phyloP scores from a whole-genome alignment of 2,113 vertebrate species.

The Chascanopsetta lugubris region DNA sequence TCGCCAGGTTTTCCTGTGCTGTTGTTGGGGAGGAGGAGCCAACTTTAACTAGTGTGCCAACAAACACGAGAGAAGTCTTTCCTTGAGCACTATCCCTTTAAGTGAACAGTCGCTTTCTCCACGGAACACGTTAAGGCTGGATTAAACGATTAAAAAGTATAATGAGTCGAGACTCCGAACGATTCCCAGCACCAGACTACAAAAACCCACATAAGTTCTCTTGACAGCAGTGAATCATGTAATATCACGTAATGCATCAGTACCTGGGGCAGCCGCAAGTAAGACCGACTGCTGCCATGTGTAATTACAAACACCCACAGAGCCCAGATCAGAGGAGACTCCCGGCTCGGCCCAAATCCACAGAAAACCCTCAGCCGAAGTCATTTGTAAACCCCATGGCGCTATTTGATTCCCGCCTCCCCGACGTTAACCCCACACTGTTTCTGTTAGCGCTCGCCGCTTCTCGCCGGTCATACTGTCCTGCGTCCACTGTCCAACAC shows the following conservation, averaged over 20 bases:
- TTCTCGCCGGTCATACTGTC: slow-evolving; percentile 35
- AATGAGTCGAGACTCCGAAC: slow-evolving; percentile 32
- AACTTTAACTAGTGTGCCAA: too few relatives aligned
- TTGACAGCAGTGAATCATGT: slow-evolving; percentile 43
- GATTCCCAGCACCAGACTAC: slow-evolving; percentile 29
- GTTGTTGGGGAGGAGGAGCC: too few relatives aligned
- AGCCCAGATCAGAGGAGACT: slow-evolving; percentile 58
- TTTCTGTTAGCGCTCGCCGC: slow-evolving; percentile 26
- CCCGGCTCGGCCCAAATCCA: slow-evolving; percentile 39
- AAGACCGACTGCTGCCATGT: slow-evolving; percentile 36
- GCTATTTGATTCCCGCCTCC: slow-evolving; percentile 32
- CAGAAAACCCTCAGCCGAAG: slow-evolving; percentile 29
- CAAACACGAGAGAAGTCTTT: too few relatives aligned
- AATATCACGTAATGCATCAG: slow-evolving; percentile 42
- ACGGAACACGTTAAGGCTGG: slow-evolving; percentile 2
- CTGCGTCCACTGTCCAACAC: slow-evolving; percentile 30
- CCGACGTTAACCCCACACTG: slow-evolving; percentile 4
- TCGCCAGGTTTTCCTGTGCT: too few relatives aligned
- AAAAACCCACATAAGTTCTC: slow-evolving; percentile 23
- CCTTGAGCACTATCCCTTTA: too few relatives aligned
- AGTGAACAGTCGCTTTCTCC: background rate
- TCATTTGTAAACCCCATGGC: slow-evolving; percentile 1
- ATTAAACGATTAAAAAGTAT: slow-evolving; percentile 15
- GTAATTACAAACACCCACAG: slow-evolving; percentile 61
- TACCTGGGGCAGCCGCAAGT: slow-evolving; percentile 44